Conservation (phyloP, 2,113 vertebrate genomes). For the Eolophus roseicapilla region DNA sequence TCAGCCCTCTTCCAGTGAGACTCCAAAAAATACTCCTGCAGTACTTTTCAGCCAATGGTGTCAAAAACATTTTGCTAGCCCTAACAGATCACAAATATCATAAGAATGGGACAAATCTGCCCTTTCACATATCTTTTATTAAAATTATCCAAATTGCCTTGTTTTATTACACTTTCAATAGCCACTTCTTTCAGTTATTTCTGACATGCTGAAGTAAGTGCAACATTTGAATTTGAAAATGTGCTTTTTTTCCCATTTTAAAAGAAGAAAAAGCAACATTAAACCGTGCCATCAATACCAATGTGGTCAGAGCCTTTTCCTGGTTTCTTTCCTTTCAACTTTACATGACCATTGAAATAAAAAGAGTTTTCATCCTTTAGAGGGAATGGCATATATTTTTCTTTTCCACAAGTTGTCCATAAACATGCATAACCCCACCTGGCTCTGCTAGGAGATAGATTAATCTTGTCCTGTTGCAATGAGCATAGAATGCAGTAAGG, state of each 20-base stretch:
- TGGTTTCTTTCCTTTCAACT: neutral
- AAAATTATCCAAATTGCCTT: neutral
- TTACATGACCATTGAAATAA: neutral
- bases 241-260: neutral
- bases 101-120: neutral
- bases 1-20: neutral
- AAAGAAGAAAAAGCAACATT: neutral
- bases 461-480: neutral
- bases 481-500: neutral
- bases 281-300: neutral
- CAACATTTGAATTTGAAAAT: neutral
- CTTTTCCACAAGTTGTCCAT: neutral
- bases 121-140: neutral
- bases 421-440: neutral
- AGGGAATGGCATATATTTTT: neutral
- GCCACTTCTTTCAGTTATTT: neutral
- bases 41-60: neutral
- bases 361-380: neutral
- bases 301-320: neutral
- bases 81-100: neutral
- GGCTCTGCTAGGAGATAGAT: neutral
- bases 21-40: neutral
- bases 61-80: neutral
- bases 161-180: neutral
- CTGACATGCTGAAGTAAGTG: neutral